Conservation (phyloP, 1,140 invertebrate species). For the Sitobion miscanthi region DNA sequence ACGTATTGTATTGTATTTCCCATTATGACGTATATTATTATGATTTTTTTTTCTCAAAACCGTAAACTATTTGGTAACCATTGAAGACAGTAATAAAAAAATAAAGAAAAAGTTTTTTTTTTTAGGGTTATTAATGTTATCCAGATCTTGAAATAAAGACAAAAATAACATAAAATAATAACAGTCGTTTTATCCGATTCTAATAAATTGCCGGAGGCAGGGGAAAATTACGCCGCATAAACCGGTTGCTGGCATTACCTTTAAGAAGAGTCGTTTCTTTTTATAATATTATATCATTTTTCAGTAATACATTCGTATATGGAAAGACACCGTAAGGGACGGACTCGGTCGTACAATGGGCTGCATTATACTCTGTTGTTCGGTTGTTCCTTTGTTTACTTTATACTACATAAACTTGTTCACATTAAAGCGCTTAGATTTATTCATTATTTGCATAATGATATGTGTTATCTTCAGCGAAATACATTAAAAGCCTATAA, state of each 20-base stretch:
- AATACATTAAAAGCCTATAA: neutral
- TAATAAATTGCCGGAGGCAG: neutral
- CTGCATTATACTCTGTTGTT: neutral
- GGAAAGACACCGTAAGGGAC: neutral
- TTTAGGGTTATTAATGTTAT: neutral
- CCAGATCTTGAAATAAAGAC: neutral
- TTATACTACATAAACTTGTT: neutral
- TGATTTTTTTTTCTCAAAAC: neutral
- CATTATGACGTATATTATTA: neutral
- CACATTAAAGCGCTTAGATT: neutral
- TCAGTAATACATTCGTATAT: neutral
- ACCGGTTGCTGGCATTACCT: neutral
- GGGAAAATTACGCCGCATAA: neutral
- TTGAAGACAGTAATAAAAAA: neutral
- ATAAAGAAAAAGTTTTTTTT: neutral
- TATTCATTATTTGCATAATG: neutral
- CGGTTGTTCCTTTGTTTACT: conserved; percentile 2
- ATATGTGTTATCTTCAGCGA: neutral
- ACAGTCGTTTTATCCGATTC: conserved; percentile 4
- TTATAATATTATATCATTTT: neutral
- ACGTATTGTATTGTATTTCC: neutral
- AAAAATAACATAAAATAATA: conserved; percentile 22
- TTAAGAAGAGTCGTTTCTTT: neutral
- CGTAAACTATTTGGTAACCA: neutral
- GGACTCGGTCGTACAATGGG: neutral